A percentile compares a stretch with the other conserved stretches of the same genome.
Evolutionary conservation across 2,888 invertebrate genomes (phyloP).

Genomic region (Zelleria hepariella): DNA sequence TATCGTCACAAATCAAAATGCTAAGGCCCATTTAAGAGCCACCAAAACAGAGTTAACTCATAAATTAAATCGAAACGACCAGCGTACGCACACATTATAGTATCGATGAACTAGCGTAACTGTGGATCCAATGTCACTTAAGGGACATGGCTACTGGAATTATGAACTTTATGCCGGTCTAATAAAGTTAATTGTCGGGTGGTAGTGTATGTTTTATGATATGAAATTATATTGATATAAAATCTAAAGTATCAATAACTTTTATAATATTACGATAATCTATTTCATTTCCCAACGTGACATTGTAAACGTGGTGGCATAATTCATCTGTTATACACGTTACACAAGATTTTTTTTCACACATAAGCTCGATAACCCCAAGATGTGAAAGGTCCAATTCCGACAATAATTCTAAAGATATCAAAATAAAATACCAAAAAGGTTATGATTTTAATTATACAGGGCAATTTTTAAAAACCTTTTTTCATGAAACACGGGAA

Average conservation of each 20-base stretch:
- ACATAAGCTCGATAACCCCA: background rate
- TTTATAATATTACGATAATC: background rate
- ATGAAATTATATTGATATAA: background rate
- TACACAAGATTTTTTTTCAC: background rate
- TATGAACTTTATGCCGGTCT: background rate
- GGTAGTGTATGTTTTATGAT: background rate
- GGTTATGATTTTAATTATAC: too few relatives aligned
- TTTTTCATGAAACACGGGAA: too few relatives aligned
- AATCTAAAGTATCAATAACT: background rate
- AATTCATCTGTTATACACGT: background rate
- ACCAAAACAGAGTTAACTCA: background rate
- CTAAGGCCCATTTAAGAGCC: background rate
- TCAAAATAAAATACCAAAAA: too few relatives aligned
- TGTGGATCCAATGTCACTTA: background rate
- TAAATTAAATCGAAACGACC: background rate
- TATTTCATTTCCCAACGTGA: background rate
- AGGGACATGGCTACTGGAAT: background rate
- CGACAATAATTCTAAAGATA: too few relatives aligned
- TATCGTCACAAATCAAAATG: background rate
- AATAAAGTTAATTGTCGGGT: background rate
- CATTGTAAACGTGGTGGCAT: background rate
- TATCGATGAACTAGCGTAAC: background rate
- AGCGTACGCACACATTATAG: background rate
- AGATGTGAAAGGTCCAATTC: too few relatives aligned
- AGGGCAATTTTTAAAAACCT: too few relatives aligned